Conservation (phyloP, 2,888 invertebrate species). For the Tinea pellionella region DNA sequence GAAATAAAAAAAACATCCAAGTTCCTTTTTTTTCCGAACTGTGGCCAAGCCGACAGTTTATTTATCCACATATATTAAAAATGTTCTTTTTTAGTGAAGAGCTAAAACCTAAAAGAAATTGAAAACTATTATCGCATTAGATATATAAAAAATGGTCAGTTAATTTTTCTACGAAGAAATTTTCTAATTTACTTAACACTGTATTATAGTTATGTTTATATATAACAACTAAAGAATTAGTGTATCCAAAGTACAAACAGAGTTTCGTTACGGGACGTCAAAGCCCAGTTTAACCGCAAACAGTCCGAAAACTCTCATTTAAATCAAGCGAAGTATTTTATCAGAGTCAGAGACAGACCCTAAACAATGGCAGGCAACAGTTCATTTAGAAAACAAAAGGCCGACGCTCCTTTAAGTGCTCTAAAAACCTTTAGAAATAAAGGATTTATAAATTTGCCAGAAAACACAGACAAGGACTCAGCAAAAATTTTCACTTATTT, state of each 20-base stretch:
- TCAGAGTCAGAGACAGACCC: slow-evolving; percentile 14
- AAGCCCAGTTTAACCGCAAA: slow-evolving; percentile 11
- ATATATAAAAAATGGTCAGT: too few relatives aligned
- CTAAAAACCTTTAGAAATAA: slow-evolving; percentile 4
- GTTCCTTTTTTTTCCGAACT: too few relatives aligned
- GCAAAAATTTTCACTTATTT: neutral
- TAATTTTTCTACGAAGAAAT: too few relatives aligned
- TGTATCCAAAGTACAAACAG: neutral
- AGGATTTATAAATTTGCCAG: slow-evolving; percentile 10
- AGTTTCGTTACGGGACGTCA: neutral
- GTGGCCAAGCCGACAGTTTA: too few relatives aligned
- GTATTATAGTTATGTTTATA: too few relatives aligned
- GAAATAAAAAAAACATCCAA: too few relatives aligned
- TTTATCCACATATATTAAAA: too few relatives aligned
- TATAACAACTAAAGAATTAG: neutral
- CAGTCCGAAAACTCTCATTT: slow-evolving; percentile 14
- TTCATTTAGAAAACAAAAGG: slow-evolving; percentile 14
- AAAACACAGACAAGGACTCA: neutral
- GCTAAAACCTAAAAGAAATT: too few relatives aligned
- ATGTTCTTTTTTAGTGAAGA: too few relatives aligned
- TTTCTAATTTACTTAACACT: too few relatives aligned
- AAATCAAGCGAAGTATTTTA: slow-evolving; percentile 14
- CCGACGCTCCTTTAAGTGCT: slow-evolving; percentile 4
- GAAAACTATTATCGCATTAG: too few relatives aligned
- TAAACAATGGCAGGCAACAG: slow-evolving; percentile 13